Evolutionary conservation across 2,797 vertebrate species (phyloP), one percentile per base, ranked within the genome.

Genomic region (Urocyon cinereoargenteus): DNA sequence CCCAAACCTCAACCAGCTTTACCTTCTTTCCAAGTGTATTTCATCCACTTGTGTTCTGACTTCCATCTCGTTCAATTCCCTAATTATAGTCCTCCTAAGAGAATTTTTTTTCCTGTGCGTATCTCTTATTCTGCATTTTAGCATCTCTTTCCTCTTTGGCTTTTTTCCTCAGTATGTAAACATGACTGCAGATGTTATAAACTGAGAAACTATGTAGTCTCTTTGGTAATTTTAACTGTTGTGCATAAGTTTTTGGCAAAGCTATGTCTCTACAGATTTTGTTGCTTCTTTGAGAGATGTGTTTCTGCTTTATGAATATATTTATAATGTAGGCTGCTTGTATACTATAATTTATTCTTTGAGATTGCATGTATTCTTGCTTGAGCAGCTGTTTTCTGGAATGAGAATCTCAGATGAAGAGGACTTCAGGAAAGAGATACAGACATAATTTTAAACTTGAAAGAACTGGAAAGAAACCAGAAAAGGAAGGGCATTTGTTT

Each of bases 171-270:
- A 94, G 72, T 94, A 21, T 86, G 73, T 87, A 97, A 98, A 96
- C 90, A 97, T 92, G 73, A 92, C 90, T 97, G 68, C 95, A 96
- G 97, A 97, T 96, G 90, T 96, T 96, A 94, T 84, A 97, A 96
- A 96, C 93, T 92, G 93, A 88, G 83, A 96, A 96, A 59, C 85
- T 75, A 57, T 64, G 79, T 86, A 75, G 90, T 92, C 55, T 85
- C 84, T 86, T 92, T 88, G 87, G 95, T 96, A 96, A 97, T 96
- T 96, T 96, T 92, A 94, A 97, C 82, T 92, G 90, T 75, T 83
- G 49, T 95, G 73, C 36, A 31, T 92, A 97, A 49, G 57, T 90
- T 96, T 97, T 92, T 97, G 98, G 94, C 97, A 97, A 96, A 93
- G 53, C 68, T 40, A 18, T 45, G 19, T 90, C 53, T 91, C 72